phyloP scores from a whole-genome alignment of 2,888 invertebrate species.

The Argyresthia goedartella region DNA sequence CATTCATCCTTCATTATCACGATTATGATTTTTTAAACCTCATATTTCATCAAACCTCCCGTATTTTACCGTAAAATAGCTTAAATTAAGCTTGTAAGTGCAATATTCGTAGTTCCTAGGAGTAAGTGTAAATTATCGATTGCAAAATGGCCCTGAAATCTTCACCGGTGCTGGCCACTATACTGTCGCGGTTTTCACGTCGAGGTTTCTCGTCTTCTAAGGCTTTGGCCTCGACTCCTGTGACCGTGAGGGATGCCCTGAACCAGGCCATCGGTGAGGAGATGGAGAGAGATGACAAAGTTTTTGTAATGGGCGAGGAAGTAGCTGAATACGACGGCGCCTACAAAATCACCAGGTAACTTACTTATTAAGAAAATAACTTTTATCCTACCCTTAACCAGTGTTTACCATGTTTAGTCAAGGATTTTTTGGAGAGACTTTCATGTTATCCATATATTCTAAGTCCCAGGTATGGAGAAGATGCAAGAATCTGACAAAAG shows the following conservation, averaged over 20 bases:
- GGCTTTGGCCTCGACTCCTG: constrained; percentile 67
- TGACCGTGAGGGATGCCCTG: constrained; percentile 97
- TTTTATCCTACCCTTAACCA: neutral
- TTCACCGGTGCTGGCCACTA: constrained; percentile 44
- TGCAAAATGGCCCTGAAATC: constrained; percentile 61
- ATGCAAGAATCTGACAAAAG: neutral
- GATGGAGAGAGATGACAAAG: constrained; percentile 91
- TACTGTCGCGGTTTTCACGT: constrained; percentile 38
- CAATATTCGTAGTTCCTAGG: constrained; percentile 19
- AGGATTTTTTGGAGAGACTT: too few species aligned
- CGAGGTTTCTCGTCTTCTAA: constrained; percentile 55
- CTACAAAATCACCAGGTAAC: constrained; percentile 86
- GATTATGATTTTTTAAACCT: constrained; percentile 28
- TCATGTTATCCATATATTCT: too few species aligned
- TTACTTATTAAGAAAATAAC: neutral
- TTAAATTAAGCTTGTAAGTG: constrained; percentile 22
- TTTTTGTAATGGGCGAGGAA: constrained; percentile 95
- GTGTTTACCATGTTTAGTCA: neutral
- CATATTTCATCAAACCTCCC: constrained; percentile 31
- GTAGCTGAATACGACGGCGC: constrained; percentile 99
- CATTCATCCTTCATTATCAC: constrained; percentile 54
- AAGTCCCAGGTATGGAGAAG: neutral
- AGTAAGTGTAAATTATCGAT: constrained; percentile 3
- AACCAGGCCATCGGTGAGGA: constrained; percentile 98
- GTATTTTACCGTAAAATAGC: constrained; percentile 21